A percentile compares a stretch with the other conserved stretches of the same genome.
These are phyloP conservation scores for Strix aluco DNA, from an alignment of 2,113 vertebrate genomes.

Conservation along the genomic window DNA sequence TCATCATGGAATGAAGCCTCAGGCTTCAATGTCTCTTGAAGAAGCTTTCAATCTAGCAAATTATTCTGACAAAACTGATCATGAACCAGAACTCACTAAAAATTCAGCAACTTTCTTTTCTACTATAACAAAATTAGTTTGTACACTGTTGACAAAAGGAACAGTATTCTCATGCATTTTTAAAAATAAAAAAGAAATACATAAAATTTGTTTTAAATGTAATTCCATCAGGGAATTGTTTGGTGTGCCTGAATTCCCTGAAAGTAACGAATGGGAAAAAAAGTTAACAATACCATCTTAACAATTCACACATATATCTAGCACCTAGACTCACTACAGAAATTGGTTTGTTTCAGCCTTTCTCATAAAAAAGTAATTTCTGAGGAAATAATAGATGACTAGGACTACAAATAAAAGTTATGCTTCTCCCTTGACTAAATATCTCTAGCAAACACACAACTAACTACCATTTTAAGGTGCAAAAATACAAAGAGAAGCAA, in stretches of 20 bases:
- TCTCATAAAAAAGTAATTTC: conserved; percentile 3
- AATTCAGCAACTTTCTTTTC: neutral
- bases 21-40: conserved; percentile 18
- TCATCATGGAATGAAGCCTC: neutral
- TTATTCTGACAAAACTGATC: conserved; percentile 49
- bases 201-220: neutral
- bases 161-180: neutral
- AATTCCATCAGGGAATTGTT: neutral
- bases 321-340: neutral
- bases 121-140: neutral
- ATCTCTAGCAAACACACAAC: neutral
- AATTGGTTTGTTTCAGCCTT: neutral
- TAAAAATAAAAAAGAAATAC: neutral
- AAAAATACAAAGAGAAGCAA: neutral
- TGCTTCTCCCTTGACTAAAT: neutral
- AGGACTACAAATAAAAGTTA: neutral
- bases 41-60: conserved; percentile 39
- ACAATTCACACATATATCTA: neutral
- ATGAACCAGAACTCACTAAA: neutral
- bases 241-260: neutral
- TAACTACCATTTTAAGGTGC: neutral
- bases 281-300: neutral
- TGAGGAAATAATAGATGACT: neutral
- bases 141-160: neutral
- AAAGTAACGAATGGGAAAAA: neutral